Conservation (phyloP, 2,888 invertebrate species). For the Synergus japonicus region DNA sequence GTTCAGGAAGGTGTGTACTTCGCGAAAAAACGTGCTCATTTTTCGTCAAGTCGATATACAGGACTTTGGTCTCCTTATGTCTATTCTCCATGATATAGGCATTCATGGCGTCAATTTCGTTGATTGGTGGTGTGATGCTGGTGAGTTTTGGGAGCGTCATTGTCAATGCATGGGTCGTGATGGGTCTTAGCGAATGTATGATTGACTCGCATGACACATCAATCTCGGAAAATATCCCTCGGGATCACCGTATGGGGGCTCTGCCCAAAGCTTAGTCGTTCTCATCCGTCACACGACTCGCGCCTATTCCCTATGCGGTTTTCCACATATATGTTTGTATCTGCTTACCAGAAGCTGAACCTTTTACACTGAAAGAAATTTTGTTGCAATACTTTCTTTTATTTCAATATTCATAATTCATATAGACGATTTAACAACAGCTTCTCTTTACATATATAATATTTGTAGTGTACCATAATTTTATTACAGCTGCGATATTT, state of each 20-base stretch:
- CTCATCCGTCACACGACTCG: conserved; percentile 66
- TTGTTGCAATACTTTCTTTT: too few relatives aligned
- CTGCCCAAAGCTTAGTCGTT: conserved; percentile 64
- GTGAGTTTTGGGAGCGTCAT: conserved; percentile 59
- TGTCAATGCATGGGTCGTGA: conserved; percentile 66
- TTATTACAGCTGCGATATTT: too few relatives aligned
- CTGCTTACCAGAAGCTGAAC: not conserved
- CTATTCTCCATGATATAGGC: too few relatives aligned
- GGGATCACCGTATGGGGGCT: conserved; percentile 58
- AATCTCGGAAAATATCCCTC: conserved; percentile 65
- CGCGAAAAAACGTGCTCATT: too few relatives aligned
- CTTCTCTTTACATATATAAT: too few relatives aligned
- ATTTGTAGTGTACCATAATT: too few relatives aligned
- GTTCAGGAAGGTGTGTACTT: too few relatives aligned
- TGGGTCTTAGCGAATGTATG: conserved; percentile 44
- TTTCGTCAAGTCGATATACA: not conserved
- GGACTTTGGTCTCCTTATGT: too few relatives aligned
- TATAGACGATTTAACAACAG: too few relatives aligned
- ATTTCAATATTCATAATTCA: too few relatives aligned
- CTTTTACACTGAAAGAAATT: not conserved
- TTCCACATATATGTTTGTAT: not conserved
- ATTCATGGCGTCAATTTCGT: not conserved
- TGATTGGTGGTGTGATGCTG: conserved; percentile 36
- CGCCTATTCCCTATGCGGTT: conserved; percentile 46
- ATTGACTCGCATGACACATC: conserved; percentile 71